These are phyloP conservation scores for Julus scanicus DNA, from an alignment of 2,888 invertebrate species.

Conservation along the genomic window DNA sequence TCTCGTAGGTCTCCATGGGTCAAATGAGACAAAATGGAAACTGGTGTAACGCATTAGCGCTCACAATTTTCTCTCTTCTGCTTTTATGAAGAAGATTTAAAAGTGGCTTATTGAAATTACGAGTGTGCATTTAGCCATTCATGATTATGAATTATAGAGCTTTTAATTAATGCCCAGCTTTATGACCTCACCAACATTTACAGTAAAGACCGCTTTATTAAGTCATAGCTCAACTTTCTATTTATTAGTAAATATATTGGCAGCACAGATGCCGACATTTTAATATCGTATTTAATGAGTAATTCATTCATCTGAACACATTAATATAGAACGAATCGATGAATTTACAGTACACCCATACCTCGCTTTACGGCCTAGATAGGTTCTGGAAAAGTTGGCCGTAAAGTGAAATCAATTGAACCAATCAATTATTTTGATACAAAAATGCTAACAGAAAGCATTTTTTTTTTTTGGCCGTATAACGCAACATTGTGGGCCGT, in stretches of 20 bases:
- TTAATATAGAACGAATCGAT: too few species aligned
- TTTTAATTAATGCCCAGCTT: conserved; percentile 14
- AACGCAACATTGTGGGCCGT: too few species aligned
- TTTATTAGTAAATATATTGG: background rate
- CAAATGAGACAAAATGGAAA: conserved; percentile 14
- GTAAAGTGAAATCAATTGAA: too few species aligned
- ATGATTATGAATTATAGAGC: background rate
- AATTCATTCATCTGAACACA: too few species aligned
- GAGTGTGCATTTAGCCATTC: background rate
- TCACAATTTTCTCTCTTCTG: background rate
- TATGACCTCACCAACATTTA: background rate
- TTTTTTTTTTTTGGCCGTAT: too few species aligned
- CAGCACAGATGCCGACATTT: background rate
- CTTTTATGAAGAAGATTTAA: conserved; percentile 26
- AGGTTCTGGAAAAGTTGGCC: too few species aligned
- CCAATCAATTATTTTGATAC: too few species aligned
- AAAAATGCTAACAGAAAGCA: too few species aligned
- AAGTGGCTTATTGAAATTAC: conserved; percentile 21
- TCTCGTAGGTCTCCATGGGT: background rate
- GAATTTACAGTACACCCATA: too few species aligned
- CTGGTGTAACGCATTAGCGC: conserved; percentile 30
- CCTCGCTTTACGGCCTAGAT: too few species aligned
- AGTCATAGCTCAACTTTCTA: background rate
- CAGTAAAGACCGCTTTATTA: conserved; percentile 10
- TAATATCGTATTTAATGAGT: background rate